phyloP scores from a whole-genome alignment of 2,797 vertebrate genomes.

The Tamandua tetradactyla region DNA sequence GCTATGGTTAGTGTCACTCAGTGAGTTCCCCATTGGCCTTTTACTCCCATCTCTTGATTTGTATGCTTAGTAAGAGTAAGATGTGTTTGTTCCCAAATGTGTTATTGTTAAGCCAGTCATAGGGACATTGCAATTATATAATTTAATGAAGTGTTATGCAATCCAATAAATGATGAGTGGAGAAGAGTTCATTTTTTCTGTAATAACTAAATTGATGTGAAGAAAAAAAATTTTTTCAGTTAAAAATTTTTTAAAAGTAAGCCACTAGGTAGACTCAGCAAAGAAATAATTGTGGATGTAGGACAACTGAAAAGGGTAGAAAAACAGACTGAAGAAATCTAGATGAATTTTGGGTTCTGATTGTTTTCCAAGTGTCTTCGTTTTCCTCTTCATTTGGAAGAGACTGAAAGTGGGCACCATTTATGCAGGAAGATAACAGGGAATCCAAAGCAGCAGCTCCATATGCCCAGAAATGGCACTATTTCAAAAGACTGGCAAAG shows the following conservation, averaged over 20 bases:
- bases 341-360: background rate
- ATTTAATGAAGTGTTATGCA: background rate
- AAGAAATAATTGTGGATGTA: slow-evolving; percentile 20
- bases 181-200: background rate
- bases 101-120: background rate
- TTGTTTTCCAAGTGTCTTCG: background rate
- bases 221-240: background rate
- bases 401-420: background rate
- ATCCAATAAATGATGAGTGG: background rate
- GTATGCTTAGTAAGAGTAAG: background rate
- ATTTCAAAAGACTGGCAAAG: background rate
- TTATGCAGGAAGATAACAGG: background rate
- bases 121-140: background rate
- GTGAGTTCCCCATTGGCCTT: background rate
- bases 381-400: slow-evolving; percentile 34
- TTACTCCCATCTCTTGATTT: background rate
- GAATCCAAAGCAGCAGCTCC: background rate
- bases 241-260: slow-evolving; percentile 10
- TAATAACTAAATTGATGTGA: background rate
- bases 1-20: background rate
- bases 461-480: background rate
- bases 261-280: background rate
- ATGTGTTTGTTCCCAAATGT: background rate
- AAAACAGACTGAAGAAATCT: background rate
- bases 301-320: background rate